phyloP scores from a whole-genome alignment of 2,797 vertebrate genomes.

The Carduelis carduelis region DNA sequence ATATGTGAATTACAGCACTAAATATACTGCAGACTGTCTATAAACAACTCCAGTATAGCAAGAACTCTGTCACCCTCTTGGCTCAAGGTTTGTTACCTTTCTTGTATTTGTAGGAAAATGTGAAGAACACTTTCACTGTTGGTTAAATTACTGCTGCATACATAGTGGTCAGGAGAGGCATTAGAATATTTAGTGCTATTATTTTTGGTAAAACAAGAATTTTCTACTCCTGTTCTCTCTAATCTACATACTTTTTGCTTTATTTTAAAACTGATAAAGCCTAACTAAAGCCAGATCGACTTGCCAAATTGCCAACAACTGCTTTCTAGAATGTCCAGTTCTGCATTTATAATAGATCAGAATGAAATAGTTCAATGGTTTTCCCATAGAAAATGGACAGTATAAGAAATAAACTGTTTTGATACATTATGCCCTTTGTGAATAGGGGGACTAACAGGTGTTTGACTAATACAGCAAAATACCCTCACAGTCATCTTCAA shows the following conservation, averaged over 20 bases:
- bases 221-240: background rate
- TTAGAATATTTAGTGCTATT: background rate
- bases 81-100: background rate
- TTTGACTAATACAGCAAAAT: background rate
- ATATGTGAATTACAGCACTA: background rate
- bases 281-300: background rate
- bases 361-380: background rate
- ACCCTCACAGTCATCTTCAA: background rate
- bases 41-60: background rate
- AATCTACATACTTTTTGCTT: background rate
- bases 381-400: background rate
- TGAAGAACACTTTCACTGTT: background rate
- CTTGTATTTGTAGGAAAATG: background rate
- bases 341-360: background rate
- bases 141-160: background rate
- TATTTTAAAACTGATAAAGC: background rate
- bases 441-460: background rate
- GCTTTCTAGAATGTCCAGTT: background rate
- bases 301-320: background rate
- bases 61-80: background rate
- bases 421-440: background rate
- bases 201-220: background rate
- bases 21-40: background rate
- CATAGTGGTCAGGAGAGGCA: rapidly evolving
- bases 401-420: background rate